Evolutionary conservation across 2,888 invertebrate species (phyloP), one percentile per base, ranked within the genome.

Genomic region (Podotricha telesiphe): DNA sequence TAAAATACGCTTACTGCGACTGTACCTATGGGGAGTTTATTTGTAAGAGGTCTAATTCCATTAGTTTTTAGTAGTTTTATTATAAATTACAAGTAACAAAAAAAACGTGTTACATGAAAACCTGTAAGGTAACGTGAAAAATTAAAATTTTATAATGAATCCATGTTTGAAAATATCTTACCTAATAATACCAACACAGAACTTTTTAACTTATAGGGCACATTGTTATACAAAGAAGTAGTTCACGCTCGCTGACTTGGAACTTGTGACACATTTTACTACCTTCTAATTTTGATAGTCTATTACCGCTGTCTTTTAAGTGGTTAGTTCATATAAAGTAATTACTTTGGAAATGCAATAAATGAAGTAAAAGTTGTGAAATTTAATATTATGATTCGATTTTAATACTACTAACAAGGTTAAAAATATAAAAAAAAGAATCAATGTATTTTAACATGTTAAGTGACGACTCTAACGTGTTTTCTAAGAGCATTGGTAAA

Each of bases 401-500:
- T 42, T 42, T 42, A 42, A 42, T 13, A 13, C 1, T 11, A 3
- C 13, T 2, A 42, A n/a, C n/a, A n/a, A n/a, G 5, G 6, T 37
- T 37, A 37, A 37, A 37, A 37, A 10, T 37, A 37, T 7, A 37
- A 37, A 37, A 37, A 8, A 37, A 13, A 42, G 1, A 13, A 11
- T 2, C 1, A 42, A 42, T 3, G 13, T 42, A 2, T 42, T 42
- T 42, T 42, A 7, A 42, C 2, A 13, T 42, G 42, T 42, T 42
- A 2, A 42, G 13, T 42, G 42, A 42, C 13, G 11, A 13, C 13
- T 4, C 42, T 42, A 42, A 13, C 42, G 8, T 56, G 20, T 37
- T 50, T 66, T 72, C 48, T 37, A 48, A 47, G 22, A 7, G 51
- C 53, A 13, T 11, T n/a, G 22, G 22, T 59, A 59, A 47, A 61